Percentiles rank a stretch among this genome's conserved stretches.
phyloP scores from a whole-genome alignment of 1,140 invertebrate species.

The Pomacea maculata region DNA sequence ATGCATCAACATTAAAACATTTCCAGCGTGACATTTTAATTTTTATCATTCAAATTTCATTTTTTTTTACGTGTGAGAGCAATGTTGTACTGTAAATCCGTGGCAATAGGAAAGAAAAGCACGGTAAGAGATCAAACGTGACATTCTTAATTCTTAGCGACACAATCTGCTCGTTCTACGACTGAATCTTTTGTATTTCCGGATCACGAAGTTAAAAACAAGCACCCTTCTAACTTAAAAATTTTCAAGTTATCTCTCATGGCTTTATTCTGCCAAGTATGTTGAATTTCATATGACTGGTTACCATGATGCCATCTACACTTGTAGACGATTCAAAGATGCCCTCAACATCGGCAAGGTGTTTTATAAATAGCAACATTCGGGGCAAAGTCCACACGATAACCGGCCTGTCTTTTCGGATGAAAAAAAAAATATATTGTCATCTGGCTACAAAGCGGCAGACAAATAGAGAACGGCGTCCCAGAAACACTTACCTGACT shows the following conservation, averaged over 20 bases:
- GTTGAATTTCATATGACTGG: neutral
- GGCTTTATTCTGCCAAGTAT: neutral
- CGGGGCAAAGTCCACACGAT: conserved; percentile 7
- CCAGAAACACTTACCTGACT: neutral
- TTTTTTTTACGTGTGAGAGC: too few species aligned
- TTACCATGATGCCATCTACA: neutral
- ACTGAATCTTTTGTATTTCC: neutral
- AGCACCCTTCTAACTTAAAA: neutral
- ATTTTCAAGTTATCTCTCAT: neutral
- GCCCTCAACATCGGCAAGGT: neutral
- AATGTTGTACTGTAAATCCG: too few species aligned
- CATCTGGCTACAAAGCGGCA: neutral
- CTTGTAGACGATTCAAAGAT: neutral
- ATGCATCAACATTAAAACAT: too few species aligned
- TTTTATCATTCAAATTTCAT: too few species aligned
- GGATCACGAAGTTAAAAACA: neutral
- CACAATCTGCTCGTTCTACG: neutral
- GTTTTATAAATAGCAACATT: conserved; percentile 11
- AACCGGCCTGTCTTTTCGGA: neutral
- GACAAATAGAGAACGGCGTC: neutral
- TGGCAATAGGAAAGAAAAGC: too few species aligned
- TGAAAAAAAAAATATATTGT: too few species aligned
- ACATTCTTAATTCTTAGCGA: too few species aligned
- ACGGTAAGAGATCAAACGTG: too few species aligned
- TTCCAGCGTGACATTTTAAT: too few species aligned